Percentiles rank a stretch among this genome's conserved stretches.
Evolutionary conservation across 2,797 vertebrate species (phyloP).

Genomic region (Oreochromis mossambicus): DNA sequence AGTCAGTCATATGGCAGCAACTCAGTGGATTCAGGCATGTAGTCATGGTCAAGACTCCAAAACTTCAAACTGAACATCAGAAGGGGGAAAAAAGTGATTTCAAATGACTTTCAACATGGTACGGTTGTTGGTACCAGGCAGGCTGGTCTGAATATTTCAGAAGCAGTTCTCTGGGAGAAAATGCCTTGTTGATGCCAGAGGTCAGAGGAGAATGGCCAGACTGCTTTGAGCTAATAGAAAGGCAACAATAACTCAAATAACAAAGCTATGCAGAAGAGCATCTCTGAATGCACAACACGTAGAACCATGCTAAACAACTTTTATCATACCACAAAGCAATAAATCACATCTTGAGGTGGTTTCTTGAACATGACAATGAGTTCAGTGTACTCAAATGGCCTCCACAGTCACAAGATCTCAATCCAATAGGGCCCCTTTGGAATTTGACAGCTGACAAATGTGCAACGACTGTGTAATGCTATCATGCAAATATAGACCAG

Average conservation of each 20-base stretch:
- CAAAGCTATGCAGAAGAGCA: neutral
- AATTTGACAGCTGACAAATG: conserved; percentile 50
- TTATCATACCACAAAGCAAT: neutral
- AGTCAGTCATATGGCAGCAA: neutral
- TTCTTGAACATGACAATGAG: neutral
- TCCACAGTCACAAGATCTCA: neutral
- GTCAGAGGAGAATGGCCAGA: neutral
- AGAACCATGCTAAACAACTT: neutral
- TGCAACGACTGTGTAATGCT: conserved; percentile 36
- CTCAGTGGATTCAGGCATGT: neutral
- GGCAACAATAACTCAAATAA: neutral
- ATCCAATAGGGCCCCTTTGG: neutral
- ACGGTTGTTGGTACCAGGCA: neutral
- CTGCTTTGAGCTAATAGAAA: neutral
- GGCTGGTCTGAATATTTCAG: neutral
- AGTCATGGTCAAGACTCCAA: neutral
- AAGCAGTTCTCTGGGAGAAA: neutral
- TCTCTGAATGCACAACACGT: neutral
- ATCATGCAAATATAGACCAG: neutral
- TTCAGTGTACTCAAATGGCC: neutral
- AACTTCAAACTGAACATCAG: neutral
- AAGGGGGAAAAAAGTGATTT: neutral
- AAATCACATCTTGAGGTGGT: neutral
- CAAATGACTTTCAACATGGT: neutral
- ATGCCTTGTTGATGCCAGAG: neutral